Conservation (phyloP, 2,888 invertebrate genomes). For the Pollenia labialis region DNA sequence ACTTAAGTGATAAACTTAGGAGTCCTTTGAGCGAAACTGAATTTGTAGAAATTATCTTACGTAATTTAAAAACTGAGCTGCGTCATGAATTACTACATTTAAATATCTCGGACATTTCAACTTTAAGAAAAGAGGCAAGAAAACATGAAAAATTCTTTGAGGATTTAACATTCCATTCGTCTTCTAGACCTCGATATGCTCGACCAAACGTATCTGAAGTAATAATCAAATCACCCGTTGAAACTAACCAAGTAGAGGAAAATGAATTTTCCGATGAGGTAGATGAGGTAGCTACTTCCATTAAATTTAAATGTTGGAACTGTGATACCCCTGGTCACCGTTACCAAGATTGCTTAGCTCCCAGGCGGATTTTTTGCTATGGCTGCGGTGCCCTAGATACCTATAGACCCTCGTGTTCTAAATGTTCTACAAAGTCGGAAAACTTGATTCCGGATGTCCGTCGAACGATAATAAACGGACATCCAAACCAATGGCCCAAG, state of each 20-base stretch:
- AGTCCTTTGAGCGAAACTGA: neutral
- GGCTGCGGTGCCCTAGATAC: too few species aligned
- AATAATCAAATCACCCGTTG: conserved; percentile 12
- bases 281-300: neutral
- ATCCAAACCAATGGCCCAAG: too few species aligned
- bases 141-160: conserved; percentile 49
- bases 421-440: too few species aligned
- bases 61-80: conserved; percentile 33
- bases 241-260: neutral
- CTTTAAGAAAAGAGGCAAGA: neutral
- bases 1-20: conserved; percentile 7
- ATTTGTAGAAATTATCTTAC: conserved; percentile 3
- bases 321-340: neutral
- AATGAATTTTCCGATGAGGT: conserved; percentile 11
- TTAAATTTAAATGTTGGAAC: too few species aligned
- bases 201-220: conserved; percentile 1
- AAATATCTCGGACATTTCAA: neutral
- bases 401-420: too few species aligned
- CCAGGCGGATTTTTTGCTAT: neutral
- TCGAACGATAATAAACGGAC: too few species aligned
- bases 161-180: neutral
- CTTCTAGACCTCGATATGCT: neutral
- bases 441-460: too few species aligned
- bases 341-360: neutral
- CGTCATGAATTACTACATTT: conserved; percentile 23